Evolutionary conservation across 2,888 invertebrate genomes (phyloP), one percentile per base, ranked within the genome.

Genomic region (Latheticus oryzae): DNA sequence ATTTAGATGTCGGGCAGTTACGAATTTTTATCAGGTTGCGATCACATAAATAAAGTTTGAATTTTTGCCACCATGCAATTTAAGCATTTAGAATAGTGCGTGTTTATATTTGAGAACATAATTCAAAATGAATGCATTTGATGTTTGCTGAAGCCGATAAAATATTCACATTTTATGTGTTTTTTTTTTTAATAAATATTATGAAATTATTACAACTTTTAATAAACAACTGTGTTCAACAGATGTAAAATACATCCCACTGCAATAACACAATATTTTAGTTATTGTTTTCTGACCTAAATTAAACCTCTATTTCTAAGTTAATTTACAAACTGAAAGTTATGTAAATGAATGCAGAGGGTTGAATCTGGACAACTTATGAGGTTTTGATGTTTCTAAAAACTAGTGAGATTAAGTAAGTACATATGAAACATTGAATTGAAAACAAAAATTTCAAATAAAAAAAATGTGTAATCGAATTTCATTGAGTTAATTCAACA

Each of bases 271-370:
- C 64, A 64, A 66, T 66, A 65, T 66, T 63, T 64, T 65, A 65
- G 69, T 66, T 66, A 70, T 70, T 65, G 64, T 65, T 60, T 63
- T 66, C 60, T 57, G 52, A 30, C 45, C 61, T 59, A 60, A 68
- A 66, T 68, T 68, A 67, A 65, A 63, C 61, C 66, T 63, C n/a
- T n/a, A n/a, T n/a, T n/a, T n/a, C n/a, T n/a, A 65, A 65, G 70
- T 68, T 70, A 69, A 70, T 69, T 69, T 66, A 69, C 63, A 64
- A 68, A 64, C 66, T 26, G 19, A 35, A 28, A 63, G 65, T 62
- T 62, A 71, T 69, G 68, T 60, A 68, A 71, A 69, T 71, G 61
- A 58, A 55, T 61, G 66, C 60, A 59, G 12, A 45, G 58, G 63
- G 63, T 65, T 62, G 67, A 62, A 66, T 63, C 60, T 37, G 54